phyloP scores from a whole-genome alignment of 2,888 invertebrate species.

The Drosophila robusta region DNA sequence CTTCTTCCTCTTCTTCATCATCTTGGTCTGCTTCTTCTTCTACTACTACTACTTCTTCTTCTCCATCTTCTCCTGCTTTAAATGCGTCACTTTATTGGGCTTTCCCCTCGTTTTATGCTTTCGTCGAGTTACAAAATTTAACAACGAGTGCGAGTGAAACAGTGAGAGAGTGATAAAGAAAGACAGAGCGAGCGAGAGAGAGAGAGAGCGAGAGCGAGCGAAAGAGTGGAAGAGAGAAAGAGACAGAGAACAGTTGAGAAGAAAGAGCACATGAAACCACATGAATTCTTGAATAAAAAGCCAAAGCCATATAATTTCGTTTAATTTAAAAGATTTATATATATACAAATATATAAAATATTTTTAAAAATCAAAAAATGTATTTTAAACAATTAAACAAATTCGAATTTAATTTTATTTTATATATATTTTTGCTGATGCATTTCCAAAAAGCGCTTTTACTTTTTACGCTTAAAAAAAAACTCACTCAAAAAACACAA shows the following conservation, averaged over 20 bases:
- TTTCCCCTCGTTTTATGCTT: slow-evolving; percentile 17
- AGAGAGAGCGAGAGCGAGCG: slow-evolving; percentile 34
- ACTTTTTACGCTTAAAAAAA: slow-evolving; percentile 51
- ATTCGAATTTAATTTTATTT: slow-evolving; percentile 20
- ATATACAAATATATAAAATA: slow-evolving; percentile 9
- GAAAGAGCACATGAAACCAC: slow-evolving; percentile 68
- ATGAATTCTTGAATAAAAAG: slow-evolving; percentile 73
- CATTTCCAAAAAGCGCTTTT: slow-evolving; percentile 46
- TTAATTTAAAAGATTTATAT: slow-evolving; percentile 13
- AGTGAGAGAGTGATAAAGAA: slow-evolving; percentile 36
- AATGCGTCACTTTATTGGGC: slow-evolving; percentile 27
- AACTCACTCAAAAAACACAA: slow-evolving; percentile 34
- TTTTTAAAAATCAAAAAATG: slow-evolving; percentile 24
- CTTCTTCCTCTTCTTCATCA: slow-evolving; percentile 26
- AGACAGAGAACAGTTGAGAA: slow-evolving; percentile 69
- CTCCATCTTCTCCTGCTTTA: slow-evolving; percentile 19
- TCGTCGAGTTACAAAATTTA: slow-evolving; percentile 25
- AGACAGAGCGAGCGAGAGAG: slow-evolving; percentile 25
- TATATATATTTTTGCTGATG: slow-evolving; percentile 11
- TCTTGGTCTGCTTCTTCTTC: slow-evolving; percentile 25
- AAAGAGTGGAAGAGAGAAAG: slow-evolving; percentile 39
- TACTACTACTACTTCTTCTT: slow-evolving; percentile 3
- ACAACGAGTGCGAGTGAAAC: slow-evolving; percentile 48
- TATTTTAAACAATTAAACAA: slow-evolving; percentile 16
- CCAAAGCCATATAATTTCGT: slow-evolving; percentile 81